Conservation (phyloP, 1,140 invertebrate species). For the Ips typographus region DNA sequence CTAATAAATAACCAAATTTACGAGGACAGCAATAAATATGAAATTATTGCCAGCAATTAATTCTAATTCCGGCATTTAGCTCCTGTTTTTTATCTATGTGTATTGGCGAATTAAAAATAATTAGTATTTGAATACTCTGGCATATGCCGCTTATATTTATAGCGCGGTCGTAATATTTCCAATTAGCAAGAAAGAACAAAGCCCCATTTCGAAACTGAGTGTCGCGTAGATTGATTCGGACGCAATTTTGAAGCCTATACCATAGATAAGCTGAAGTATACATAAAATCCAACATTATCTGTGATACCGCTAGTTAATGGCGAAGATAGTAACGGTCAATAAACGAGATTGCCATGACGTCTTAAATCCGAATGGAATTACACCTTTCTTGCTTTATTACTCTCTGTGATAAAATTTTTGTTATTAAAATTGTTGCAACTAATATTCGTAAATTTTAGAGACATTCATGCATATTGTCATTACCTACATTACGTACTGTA, state of each 20-base stretch:
- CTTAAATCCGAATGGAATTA: constrained; percentile 25
- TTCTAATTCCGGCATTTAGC: constrained; percentile 6
- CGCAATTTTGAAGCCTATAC: constrained; percentile 22
- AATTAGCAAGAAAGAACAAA: background rate
- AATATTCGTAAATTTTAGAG: no score
- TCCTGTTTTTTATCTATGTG: constrained; percentile 18
- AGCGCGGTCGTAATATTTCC: background rate
- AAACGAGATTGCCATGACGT: constrained; percentile 18
- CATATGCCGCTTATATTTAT: constrained; percentile 8
- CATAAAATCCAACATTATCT: constrained; percentile 23
- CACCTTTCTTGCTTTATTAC: constrained; percentile 24
- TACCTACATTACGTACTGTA: no score
- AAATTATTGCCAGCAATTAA: constrained; percentile 6
- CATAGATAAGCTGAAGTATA: constrained; percentile 27
- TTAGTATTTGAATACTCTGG: constrained; percentile 2
- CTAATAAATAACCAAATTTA: constrained; percentile 8
- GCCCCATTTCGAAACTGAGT: background rate
- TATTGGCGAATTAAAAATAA: constrained; percentile 2
- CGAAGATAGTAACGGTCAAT: constrained; percentile 31
- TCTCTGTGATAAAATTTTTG: no score
- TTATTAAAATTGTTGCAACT: no score
- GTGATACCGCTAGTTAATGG: constrained; percentile 19
- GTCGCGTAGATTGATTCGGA: constrained; percentile 17
- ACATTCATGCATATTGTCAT: no score
- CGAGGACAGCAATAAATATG: constrained; percentile 8